Evolutionary conservation across 2,888 invertebrate species (phyloP).

Genomic region (Microdon myrmicae): DNA sequence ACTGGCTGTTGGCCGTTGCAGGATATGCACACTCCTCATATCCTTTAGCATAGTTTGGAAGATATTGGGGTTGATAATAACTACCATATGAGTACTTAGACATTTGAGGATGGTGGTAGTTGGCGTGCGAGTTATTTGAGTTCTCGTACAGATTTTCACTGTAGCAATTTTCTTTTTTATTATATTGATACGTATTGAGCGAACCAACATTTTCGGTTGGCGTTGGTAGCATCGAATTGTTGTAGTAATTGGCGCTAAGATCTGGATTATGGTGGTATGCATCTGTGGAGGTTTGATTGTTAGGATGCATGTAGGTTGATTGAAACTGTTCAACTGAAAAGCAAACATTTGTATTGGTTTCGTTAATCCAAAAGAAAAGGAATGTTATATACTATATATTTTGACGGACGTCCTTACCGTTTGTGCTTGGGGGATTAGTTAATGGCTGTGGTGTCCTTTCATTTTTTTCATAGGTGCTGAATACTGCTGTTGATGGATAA

Average conservation of each 20-base stretch:
- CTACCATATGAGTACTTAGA: slow-evolving; percentile 60
- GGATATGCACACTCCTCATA: slow-evolving; percentile 33
- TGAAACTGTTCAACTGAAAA: slow-evolving; percentile 31
- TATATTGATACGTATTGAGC: slow-evolving; percentile 27
- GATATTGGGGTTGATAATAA: slow-evolving; percentile 60
- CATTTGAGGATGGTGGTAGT: slow-evolving; percentile 56
- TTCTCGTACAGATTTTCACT: slow-evolving; percentile 33
- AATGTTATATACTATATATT: neutral
- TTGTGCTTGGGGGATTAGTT: slow-evolving; percentile 19
- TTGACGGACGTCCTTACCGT: slow-evolving; percentile 18
- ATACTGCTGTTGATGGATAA: slow-evolving; percentile 49
- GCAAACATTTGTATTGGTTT: neutral
- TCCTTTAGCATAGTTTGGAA: slow-evolving; percentile 57
- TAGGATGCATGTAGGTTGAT: no score
- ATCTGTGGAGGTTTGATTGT: no score
- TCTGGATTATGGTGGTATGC: slow-evolving; percentile 17
- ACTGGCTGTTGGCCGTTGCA: slow-evolving; percentile 28
- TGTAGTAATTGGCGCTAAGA: slow-evolving; percentile 18
- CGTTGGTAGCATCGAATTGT: slow-evolving; percentile 22
- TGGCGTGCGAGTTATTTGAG: slow-evolving; percentile 23
- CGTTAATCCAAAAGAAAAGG: neutral
- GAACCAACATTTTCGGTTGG: slow-evolving; percentile 25
- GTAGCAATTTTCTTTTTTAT: slow-evolving; percentile 27
- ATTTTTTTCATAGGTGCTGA: slow-evolving; percentile 27
- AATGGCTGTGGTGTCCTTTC: slow-evolving; percentile 21